Base-by-base conservation (phyloP, 2,113 vertebrate genomes). In the Rhombomys opimus region DNA sequence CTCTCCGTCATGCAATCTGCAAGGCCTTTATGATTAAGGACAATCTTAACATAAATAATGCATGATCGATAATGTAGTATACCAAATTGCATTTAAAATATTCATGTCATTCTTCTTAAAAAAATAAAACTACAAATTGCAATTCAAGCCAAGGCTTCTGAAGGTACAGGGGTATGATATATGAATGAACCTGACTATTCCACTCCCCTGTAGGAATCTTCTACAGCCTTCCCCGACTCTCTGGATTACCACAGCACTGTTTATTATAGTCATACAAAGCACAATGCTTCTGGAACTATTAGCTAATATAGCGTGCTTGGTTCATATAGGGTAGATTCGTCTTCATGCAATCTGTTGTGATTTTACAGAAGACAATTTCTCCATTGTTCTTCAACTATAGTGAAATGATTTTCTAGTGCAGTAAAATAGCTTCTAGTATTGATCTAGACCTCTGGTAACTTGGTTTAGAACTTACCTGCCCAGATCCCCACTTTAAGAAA, bases 41-140 rank as follows among this genome's bases (percentile, higher is more conserved):
- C 86, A 96, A 93, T 90, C 90, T 98, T 97, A 98, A 96, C 96
- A 98, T 98, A 98, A 98, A 98, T 98, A 98, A 98, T 98, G 95
- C 89, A 98, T 50, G 77, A 96, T 97, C 97, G 94, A 96, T 97
- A 96, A 98, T 96, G 97, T 0, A 27, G 94, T 89, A 97, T 59
- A 95, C 50, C 96, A 93, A 68, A 70, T 97, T 97, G 95, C 88
- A 96, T 96, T 97, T 98, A 94, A 98, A 99, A 98, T 98, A 98
- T 98, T 98, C 96, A 98, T 98, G 93, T 30, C 95, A 95, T 96
- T 97, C 94, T 95, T 97, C 54, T 93, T 65, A 90, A 95, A 97
- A 98, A 97, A 96, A 57, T 89, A 96, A 98, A 98, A 96, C 93
- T 95, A 92, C 84, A 90, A 67, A 96, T 84, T 95, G 82, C 93